phyloP scores from a whole-genome alignment of 1,140 invertebrate species.

The Rhagoletis pomonella region DNA sequence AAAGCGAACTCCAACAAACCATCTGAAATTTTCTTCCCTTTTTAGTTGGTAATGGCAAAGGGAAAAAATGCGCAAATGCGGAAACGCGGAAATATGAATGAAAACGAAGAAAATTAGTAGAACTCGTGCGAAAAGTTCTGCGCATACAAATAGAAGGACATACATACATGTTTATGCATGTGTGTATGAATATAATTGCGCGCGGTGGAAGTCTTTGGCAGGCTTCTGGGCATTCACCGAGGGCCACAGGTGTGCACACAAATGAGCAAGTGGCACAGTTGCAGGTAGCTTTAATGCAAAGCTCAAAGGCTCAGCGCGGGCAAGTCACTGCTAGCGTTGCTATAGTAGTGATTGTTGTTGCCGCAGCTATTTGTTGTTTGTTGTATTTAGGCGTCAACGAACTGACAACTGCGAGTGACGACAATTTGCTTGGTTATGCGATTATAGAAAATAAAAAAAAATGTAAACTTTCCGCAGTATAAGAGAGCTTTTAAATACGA shows the following conservation, averaged over 20 bases:
- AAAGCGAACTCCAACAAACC: neutral
- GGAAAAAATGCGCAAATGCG: conserved; percentile 1
- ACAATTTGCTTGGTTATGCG: neutral
- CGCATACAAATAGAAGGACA: neutral
- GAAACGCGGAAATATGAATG: conserved; percentile 22
- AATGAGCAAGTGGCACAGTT: conserved; percentile 44
- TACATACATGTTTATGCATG: too few relatives aligned
- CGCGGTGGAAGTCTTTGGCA: neutral
- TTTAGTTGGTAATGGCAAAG: neutral
- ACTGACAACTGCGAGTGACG: neutral
- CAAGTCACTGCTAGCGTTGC: neutral
- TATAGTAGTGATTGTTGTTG: neutral
- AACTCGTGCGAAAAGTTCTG: neutral
- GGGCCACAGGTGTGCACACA: conserved; percentile 36
- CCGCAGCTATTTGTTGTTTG: neutral
- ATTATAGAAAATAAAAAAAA: neutral
- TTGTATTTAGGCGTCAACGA: conserved; percentile 11
- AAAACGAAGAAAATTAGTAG: neutral
- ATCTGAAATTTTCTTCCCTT: conserved; percentile 3
- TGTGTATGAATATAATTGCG: neutral
- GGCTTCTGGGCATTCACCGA: conserved; percentile 15
- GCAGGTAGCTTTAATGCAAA: neutral
- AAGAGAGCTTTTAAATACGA: too few relatives aligned
- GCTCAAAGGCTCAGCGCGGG: conserved; percentile 14
- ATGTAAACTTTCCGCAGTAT: neutral